Conservation (phyloP, 2,113 vertebrate species). For the Takifugu flavidus region DNA sequence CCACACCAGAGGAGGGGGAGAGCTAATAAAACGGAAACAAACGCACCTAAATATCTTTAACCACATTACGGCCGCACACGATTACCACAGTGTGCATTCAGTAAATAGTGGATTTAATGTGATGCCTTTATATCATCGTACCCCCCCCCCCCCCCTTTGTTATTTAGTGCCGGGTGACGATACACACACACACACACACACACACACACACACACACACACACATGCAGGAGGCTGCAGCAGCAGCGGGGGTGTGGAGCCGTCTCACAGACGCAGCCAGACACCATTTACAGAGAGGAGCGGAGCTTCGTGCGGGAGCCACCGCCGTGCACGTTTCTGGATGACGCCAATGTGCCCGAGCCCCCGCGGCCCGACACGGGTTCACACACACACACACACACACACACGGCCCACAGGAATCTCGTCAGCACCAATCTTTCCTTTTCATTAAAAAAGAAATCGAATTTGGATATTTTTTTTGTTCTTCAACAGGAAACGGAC, state of each 20-base stretch:
- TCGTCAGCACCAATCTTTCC: neutral
- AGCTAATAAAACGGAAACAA: slow-evolving; percentile 53
- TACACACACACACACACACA: slow-evolving; percentile 9
- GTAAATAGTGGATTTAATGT: slow-evolving; percentile 60
- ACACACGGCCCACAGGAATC: slow-evolving; percentile 32
- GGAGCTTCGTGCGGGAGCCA: slow-evolving; percentile 36
- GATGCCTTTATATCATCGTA: slow-evolving; percentile 52
- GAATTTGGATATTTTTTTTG: slow-evolving; percentile 1
- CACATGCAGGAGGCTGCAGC: neutral
- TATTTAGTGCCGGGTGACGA: slow-evolving; percentile 52
- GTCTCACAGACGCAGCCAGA: slow-evolving; percentile 54
- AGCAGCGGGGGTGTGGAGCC: slow-evolving; percentile 33
- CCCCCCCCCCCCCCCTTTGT: slow-evolving; percentile 48
- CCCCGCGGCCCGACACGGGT: slow-evolving; percentile 61
- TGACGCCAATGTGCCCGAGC: slow-evolving; percentile 64
- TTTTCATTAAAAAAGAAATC: too few relatives aligned
- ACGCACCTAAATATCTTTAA: slow-evolving; percentile 65
- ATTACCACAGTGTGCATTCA: slow-evolving; percentile 57
- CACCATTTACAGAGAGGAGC: slow-evolving; percentile 59
- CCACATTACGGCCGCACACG: slow-evolving; percentile 57
- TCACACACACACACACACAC: slow-evolving; percentile 42
- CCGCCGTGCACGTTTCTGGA: slow-evolving; percentile 49
- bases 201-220: slow-evolving; percentile 17
- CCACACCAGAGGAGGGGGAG: slow-evolving; percentile 40
- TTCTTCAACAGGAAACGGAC: slow-evolving; percentile 6